Evolutionary conservation across 1,140 invertebrate genomes (phyloP).

Genomic region (Trissolcus basalis): DNA sequence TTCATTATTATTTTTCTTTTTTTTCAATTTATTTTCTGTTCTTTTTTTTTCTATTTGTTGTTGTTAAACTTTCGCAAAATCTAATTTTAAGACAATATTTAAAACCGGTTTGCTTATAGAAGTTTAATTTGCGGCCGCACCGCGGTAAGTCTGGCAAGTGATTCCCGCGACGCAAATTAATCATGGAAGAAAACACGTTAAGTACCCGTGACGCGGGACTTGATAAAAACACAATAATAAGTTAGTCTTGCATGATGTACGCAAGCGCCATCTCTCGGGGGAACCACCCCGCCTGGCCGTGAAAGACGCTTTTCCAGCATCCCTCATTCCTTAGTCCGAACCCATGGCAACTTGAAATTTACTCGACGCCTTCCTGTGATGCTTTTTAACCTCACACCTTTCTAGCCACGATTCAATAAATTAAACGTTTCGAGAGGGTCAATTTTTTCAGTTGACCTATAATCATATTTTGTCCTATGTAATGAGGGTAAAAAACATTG

Average conservation of each 20-base stretch:
- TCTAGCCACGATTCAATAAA: constrained; percentile 24
- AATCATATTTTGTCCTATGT: too few species aligned
- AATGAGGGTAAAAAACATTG: too few species aligned
- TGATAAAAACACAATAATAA: constrained; percentile 57
- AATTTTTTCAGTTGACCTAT: too few species aligned
- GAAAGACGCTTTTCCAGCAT: neutral
- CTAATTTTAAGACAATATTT: too few species aligned
- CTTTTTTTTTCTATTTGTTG: too few species aligned
- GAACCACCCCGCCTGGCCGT: neutral
- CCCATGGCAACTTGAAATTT: constrained; percentile 27
- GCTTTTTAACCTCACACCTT: constrained; percentile 10
- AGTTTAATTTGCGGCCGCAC: neutral
- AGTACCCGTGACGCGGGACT: constrained; percentile 39
- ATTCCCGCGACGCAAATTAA: constrained; percentile 46
- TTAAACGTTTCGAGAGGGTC: constrained; percentile 28
- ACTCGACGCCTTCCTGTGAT: constrained; percentile 7
- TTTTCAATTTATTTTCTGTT: too few species aligned
- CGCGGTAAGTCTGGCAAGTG: constrained; percentile 27
- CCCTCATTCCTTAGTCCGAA: constrained; percentile 6
- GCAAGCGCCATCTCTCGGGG: constrained; percentile 8
- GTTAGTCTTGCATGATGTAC: constrained; percentile 34
- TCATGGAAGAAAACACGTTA: constrained; percentile 45
- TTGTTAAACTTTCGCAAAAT: too few species aligned
- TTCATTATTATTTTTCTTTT: too few species aligned
- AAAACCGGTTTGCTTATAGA: too few species aligned